Conservation (phyloP, 1,140 invertebrate genomes). For the Neelides sp. region DNA sequence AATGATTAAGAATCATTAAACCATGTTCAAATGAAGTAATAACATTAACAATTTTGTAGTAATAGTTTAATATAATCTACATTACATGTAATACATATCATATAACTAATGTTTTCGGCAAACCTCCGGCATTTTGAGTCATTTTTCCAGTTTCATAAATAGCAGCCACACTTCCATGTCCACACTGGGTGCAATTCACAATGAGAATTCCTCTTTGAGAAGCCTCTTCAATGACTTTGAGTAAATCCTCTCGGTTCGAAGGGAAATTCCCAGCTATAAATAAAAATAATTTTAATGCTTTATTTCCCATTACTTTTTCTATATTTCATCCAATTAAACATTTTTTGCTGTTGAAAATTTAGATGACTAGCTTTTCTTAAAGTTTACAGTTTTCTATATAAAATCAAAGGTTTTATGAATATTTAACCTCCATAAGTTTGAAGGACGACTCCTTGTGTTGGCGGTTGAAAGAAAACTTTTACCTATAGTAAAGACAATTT, state of each 20-base stretch:
- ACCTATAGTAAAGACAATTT: slow-evolving; percentile 38
- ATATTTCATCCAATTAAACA: no score
- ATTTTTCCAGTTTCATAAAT: slow-evolving; percentile 74
- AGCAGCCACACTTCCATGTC: slow-evolving; percentile 52
- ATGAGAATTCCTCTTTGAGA: slow-evolving; percentile 69
- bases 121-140: slow-evolving; percentile 31
- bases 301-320: not conserved
- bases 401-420: not conserved
- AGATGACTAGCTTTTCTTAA: not conserved
- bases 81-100: not conserved
- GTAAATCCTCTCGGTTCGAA: slow-evolving; percentile 63
- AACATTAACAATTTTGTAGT: no score
- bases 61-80: no score
- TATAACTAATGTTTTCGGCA: slow-evolving; percentile 2
- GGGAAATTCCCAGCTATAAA: slow-evolving; percentile 75
- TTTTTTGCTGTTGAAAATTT: no score
- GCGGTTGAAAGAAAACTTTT: slow-evolving; percentile 63
- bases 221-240: slow-evolving; percentile 60
- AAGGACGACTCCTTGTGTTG: slow-evolving; percentile 75
- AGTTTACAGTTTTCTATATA: not conserved
- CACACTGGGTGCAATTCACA: slow-evolving; percentile 85
- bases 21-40: no score
- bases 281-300: not conserved
- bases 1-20: no score
- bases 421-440: slow-evolving; percentile 77